Base-by-base conservation (phyloP, 2,888 invertebrate genomes). In the Phlogophora meticulosa region DNA sequence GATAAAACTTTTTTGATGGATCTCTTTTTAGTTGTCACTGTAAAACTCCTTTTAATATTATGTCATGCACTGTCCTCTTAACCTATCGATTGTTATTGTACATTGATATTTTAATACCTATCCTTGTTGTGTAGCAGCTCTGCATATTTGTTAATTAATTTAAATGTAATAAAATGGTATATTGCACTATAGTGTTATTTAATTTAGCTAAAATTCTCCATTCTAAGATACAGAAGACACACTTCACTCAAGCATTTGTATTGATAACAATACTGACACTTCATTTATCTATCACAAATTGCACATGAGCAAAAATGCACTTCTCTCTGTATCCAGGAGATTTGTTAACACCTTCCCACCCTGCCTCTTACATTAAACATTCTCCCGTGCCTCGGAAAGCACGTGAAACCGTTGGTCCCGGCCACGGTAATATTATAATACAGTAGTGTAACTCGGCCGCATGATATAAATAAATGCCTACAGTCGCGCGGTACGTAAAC, bases 151-250 rank as follows among this genome's bases (percentile, higher is more conserved):
- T 67, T 63, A 68, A 69, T 64, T 51, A 60, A 61, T 70, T 48
- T 60, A 42, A 65, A 60, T 64, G 28, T 48, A 81, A 73, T 82
- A 77, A 80, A 83, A 56, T 40, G n/a, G 60, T 66, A 38, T 60
- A 69, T 55, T 78, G 38, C 42, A 57, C 15, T 13, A 62, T 20
- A 43, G 13, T 7, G 7, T 22, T 43, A 34, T 62, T 59, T 73
- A 62, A 57, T 67, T 57, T n/a, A 17, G 9, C 48, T 22, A 15
- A 15, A 36, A 34, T 22, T 20, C n/a, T 34, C 4, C 22, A 28
- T 15, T 22, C 11, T 10, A 20, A 28, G 17, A 15, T 49, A 32
- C n/a, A 4, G 10, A 4, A 17, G 1, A 40, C 20, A 15, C 63
- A 45, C 24, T 34, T 28, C 17, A 52, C 67, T 13, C n/a, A 24